Evolutionary conservation across 2,797 vertebrate genomes (phyloP).

Genomic region (Delichon dasypus): DNA sequence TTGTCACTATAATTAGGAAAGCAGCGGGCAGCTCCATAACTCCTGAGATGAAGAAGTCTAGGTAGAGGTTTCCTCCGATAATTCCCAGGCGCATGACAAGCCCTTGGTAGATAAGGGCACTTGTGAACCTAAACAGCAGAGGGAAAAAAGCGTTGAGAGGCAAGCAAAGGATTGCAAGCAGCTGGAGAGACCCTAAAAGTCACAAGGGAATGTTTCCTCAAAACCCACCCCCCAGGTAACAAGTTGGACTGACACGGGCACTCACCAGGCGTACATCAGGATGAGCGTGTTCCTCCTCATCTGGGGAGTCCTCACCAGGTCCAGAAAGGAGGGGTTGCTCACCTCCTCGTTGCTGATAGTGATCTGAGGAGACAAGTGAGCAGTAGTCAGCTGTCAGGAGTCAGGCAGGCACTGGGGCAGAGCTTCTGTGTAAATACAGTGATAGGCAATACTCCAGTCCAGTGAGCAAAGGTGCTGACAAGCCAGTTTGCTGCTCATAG

Average conservation of each 20-base stretch:
- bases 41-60: slow-evolving; percentile 89
- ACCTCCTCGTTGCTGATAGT: slow-evolving; percentile 75
- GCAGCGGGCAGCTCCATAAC: slow-evolving; percentile 89
- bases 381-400: not conserved
- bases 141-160: not conserved
- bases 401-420: not conserved
- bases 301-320: slow-evolving; percentile 86
- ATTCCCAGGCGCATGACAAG: slow-evolving; percentile 94
- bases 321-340: slow-evolving; percentile 80
- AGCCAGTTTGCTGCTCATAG: not conserved
- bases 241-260: not conserved
- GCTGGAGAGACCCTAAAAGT: not conserved
- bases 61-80: slow-evolving; percentile 86
- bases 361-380: slow-evolving; percentile 72
- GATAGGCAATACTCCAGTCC: not conserved
- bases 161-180: not conserved
- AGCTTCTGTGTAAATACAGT: not conserved
- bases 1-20: slow-evolving; percentile 88
- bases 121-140: slow-evolving; percentile 86
- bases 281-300: slow-evolving; percentile 91
- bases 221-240: rapidly evolving
- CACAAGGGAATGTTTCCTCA: not conserved
- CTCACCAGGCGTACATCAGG: slow-evolving; percentile 92
- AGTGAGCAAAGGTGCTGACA: rapidly evolving
- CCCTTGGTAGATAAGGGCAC: slow-evolving; percentile 93